Conservation (phyloP, 2,113 vertebrate species). For the Pseudorectes ferrugineus region DNA sequence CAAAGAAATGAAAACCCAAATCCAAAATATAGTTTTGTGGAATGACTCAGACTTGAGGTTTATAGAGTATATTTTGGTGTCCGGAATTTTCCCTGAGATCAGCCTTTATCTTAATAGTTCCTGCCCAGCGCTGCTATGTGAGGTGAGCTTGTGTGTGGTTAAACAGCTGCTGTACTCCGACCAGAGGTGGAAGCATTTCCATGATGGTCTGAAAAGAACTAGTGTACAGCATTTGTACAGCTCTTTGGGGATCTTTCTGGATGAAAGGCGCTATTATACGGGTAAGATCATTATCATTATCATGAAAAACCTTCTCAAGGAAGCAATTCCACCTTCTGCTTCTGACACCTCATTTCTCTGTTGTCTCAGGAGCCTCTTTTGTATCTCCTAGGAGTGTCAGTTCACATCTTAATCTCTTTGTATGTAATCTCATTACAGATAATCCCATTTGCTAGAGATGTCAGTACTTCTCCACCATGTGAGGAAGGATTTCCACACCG, state of each 20-base stretch:
- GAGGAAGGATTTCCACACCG: slow-evolving; percentile 59
- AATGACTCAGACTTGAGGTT: not conserved
- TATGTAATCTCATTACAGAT: slow-evolving; percentile 80
- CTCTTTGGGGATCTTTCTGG: slow-evolving; percentile 64
- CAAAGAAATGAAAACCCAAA: not conserved
- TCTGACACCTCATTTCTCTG: slow-evolving; percentile 71
- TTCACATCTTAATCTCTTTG: slow-evolving; percentile 78
- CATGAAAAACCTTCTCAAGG: slow-evolving; percentile 72
- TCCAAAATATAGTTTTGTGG: not conserved
- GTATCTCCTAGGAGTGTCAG: slow-evolving; percentile 70
- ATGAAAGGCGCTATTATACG: slow-evolving; percentile 67
- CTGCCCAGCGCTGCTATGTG: not conserved
- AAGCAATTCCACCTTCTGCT: slow-evolving; percentile 68
- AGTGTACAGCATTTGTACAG: slow-evolving; percentile 31
- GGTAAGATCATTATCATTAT: slow-evolving; percentile 71
- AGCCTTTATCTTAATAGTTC: not conserved
- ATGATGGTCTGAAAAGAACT: slow-evolving; percentile 60
- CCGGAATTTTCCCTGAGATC: not conserved
- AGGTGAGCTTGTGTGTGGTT: slow-evolving; percentile 16
- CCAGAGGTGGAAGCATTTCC: slow-evolving; percentile 49
- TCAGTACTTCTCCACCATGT: slow-evolving; percentile 66
- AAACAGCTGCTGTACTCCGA: slow-evolving; percentile 13
- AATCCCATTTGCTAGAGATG: slow-evolving; percentile 77
- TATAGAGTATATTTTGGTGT: not conserved
- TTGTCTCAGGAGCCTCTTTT: slow-evolving; percentile 72